Evolutionary conservation across 2,888 invertebrate species (phyloP), one percentile per base, ranked within the genome.

Genomic region (Amphipoea oculea): DNA sequence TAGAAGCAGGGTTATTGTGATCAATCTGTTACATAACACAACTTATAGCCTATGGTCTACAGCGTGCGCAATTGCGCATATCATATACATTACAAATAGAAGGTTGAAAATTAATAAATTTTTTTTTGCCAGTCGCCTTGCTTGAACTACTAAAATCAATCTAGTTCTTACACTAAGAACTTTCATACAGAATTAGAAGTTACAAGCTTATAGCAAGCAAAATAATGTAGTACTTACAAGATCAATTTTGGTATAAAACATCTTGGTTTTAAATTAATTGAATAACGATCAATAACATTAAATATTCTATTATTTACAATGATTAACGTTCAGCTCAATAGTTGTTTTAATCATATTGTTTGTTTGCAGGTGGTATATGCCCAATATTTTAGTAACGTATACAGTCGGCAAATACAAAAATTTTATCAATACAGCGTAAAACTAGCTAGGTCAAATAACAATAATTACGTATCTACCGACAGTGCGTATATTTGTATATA

Each of bases 401-500:
- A 86, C 78, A 81, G 76, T 86, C 87, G 84, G 86, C 79, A 86
- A 79, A 88, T 68, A 86, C 67, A 70, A 54, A 75, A 73, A 45
- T 45, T 48, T 48, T 67, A 72, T 77, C 68, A 82, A 79, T 77
- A 60, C 68, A 79, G 69, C 74, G 57, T 86, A 78, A 77, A 73
- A 66, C 76, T 86, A 88, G 69, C 73, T 78, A 83, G 86, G 79
- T 79, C 76, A 88, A 76, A 81, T 77, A 65, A 79, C 66, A 81
- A 80, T 74, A 75, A 76, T 83, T 73, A 75, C 77, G 78, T 80
- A 75, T 78, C 76, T 83, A 89, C 86, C 83, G 88, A 81, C 85
- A 78, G 71, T 74, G 78, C 71, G 63, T 84, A 75, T 77, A 7
- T 68, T 73, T 76, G 60, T 87, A 75, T 70, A 84, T 73, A 73